Evolutionary conservation across 2,888 invertebrate genomes (phyloP), one percentile per base, ranked within the genome.

Genomic region (Nemotelus pantherinus): DNA sequence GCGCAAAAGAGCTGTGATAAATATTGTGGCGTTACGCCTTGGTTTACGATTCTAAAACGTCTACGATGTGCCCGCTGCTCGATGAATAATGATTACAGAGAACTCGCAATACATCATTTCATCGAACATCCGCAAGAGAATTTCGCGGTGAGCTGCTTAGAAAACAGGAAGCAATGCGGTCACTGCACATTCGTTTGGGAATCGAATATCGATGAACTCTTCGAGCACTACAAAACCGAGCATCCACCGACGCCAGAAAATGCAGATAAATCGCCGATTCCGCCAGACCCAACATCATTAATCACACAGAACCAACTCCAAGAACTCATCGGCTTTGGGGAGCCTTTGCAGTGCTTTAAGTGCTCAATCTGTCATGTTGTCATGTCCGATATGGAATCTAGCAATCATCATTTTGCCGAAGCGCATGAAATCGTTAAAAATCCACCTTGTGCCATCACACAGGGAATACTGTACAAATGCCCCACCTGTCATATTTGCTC

Each of bases 391-490:
- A 60, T 60, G 74, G 5, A 44, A 3, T 45, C 74, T 2, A 63
- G 50, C 47, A 74, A 74, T 0, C 2, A 48, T 39, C 74, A 74
- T n/a, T 41, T 39, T 48, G 60, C 4, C 5, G 39, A n/a, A 2
- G 6, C 6, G 4, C 74, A 60, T 39, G 41, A 57, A 39, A 47
- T 60, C 45, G 10, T 5, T 6, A 43, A 58, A 39, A 60, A 7
- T 9, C 25, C 10, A 4, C 60, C 60, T 3, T 60, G 60, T 39
- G 43, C 50, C 2, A 10, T 74, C 7, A 7, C 41, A 50, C 60
- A 88, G 0, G 83, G 84, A 0, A 81, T 88, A 0, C 88, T 89
- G 0, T 85, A 87, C 7, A 88, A 88, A 77, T 90, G 90, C 79
- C 85, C 86, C 10, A 82, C 85, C 6, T 90, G 90, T 78, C 80